phyloP scores from a whole-genome alignment of 2,113 vertebrate genomes.

The Theropithecus gelada region DNA sequence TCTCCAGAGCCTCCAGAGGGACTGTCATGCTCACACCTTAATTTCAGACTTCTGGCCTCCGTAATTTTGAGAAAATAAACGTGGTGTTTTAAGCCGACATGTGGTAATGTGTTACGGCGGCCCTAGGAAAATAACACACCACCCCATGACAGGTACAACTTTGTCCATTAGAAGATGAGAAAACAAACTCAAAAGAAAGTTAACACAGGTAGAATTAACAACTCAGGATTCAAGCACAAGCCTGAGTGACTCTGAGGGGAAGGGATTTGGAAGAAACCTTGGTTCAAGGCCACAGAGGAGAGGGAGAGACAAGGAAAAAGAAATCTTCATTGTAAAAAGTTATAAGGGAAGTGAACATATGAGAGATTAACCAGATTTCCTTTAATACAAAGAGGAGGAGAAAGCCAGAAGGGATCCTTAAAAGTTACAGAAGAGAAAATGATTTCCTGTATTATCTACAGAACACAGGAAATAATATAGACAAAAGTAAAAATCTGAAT shows the following conservation, averaged over 20 bases:
- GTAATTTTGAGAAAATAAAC: neutral
- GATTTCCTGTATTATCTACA: neutral
- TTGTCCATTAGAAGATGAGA: neutral
- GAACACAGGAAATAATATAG: neutral
- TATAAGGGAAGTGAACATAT: neutral
- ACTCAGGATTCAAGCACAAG: neutral
- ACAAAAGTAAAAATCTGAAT: neutral
- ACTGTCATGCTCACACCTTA: neutral
- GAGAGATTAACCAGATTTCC: neutral
- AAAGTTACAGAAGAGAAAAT: neutral
- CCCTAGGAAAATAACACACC: neutral
- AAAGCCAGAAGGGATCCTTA: neutral
- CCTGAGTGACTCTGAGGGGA: neutral
- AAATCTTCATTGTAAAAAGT: neutral
- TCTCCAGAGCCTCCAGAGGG: neutral
- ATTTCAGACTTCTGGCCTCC: neutral
- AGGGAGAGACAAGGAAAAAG: neutral
- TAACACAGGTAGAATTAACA: neutral
- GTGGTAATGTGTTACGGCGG: too few species aligned
- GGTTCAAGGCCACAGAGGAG: neutral
- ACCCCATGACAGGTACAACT: neutral
- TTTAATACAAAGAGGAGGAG: neutral
- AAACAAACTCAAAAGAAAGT: neutral
- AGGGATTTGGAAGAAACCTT: neutral
- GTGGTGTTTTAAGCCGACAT: neutral